A percentile compares a stretch with the other conserved stretches of the same genome.
phyloP scores from a whole-genome alignment of 2,797 vertebrate genomes.

The Hoplostethus atlanticus region DNA sequence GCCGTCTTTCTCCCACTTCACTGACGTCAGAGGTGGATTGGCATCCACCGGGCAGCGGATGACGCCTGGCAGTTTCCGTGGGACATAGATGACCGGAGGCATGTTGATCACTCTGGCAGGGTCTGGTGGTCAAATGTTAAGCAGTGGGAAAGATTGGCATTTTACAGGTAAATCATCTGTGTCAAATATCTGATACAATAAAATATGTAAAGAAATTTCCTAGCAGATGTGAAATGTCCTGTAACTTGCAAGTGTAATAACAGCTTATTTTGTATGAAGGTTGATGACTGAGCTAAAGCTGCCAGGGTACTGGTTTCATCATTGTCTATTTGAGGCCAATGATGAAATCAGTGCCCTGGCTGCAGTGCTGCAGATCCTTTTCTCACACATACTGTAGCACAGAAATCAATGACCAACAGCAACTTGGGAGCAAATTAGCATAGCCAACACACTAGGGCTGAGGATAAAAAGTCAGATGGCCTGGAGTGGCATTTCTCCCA shows the following conservation, averaged over 20 bases:
- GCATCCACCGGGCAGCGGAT: conserved; percentile 99
- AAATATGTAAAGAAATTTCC: neutral
- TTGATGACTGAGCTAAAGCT: neutral
- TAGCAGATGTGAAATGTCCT: neutral
- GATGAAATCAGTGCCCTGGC: conserved; percentile 52
- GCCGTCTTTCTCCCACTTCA: conserved; percentile 99
- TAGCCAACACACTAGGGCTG: conserved; percentile 34
- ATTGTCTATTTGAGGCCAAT: conserved; percentile 32
- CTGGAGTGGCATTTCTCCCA: conserved; percentile 31
- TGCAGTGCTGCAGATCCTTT: conserved; percentile 57
- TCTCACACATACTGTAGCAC: conserved; percentile 49
- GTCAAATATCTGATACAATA: neutral
- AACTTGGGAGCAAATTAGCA: conserved; percentile 73
- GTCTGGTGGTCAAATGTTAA: conserved; percentile 80
- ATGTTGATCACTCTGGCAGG: conserved; percentile 98
- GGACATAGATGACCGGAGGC: conserved; percentile 97
- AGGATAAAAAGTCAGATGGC: conserved; percentile 39
- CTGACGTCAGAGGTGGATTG: conserved; percentile 93
- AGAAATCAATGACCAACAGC: conserved; percentile 71
- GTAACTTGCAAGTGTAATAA: neutral
- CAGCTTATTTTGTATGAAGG: conserved; percentile 11
- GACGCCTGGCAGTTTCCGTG: conserved; percentile 96
- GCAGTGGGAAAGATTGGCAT: neutral
- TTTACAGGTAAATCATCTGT: neutral
- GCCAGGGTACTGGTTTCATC: conserved; percentile 35